Conservation (phyloP, 2,888 invertebrate genomes). For the Tipula confusa region DNA sequence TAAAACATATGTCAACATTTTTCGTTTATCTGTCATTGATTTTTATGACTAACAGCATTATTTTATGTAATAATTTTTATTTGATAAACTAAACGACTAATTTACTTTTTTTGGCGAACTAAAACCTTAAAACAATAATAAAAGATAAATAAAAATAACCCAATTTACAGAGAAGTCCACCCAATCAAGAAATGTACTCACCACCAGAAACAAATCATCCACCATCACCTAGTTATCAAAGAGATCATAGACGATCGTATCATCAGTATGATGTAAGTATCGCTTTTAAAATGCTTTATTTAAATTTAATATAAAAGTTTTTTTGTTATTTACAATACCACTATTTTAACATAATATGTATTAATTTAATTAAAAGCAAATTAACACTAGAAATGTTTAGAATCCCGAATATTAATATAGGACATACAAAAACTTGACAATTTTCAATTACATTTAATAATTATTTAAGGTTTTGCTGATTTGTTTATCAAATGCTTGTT, state of each 20-base stretch:
- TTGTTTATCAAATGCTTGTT: neutral
- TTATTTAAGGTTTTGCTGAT: neutral
- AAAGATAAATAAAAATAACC: conserved; percentile 10
- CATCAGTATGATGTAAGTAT: conserved; percentile 50
- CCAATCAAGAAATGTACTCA: conserved; percentile 39
- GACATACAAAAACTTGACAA: neutral
- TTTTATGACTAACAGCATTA: neutral
- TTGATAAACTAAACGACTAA: neutral
- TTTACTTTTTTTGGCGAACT: neutral
- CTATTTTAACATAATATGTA: neutral
- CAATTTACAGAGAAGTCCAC: conserved; percentile 39
- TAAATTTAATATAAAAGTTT: neutral
- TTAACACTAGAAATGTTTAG: neutral
- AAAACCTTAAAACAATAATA: neutral
- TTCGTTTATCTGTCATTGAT: neutral
- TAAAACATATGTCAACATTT: neutral
- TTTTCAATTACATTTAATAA: neutral
- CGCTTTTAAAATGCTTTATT: neutral
- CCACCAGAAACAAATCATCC: conserved; percentile 46
- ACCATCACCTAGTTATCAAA: conserved; percentile 47
- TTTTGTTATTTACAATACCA: neutral
- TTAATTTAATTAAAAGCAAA: neutral
- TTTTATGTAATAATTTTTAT: neutral
- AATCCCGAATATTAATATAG: neutral
- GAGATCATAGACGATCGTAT: conserved; percentile 48